Conservation (phyloP, 2,113 vertebrate genomes). For the Malaclemys terrapin region DNA sequence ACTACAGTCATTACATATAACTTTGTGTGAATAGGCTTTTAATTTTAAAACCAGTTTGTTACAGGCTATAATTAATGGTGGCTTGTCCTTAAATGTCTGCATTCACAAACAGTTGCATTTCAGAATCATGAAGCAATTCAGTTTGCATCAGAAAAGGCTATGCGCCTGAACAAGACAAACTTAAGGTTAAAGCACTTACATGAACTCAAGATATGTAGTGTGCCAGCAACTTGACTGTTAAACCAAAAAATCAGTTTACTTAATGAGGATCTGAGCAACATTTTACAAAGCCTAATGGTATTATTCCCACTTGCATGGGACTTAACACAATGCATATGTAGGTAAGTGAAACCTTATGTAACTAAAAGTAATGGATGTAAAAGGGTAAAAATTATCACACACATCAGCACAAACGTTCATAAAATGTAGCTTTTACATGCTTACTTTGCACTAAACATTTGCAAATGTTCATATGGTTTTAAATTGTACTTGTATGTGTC, state of each 20-base stretch:
- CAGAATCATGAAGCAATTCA: constrained; percentile 70
- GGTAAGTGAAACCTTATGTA: constrained; percentile 80
- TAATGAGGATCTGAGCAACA: constrained; percentile 67
- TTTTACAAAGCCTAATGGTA: constrained; percentile 74
- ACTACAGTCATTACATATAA: constrained; percentile 91
- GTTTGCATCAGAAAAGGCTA: constrained; percentile 65
- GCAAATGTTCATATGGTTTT: constrained; percentile 78
- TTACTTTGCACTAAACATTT: constrained; percentile 82
- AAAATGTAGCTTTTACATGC: constrained; percentile 78
- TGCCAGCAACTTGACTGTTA: constrained; percentile 79
- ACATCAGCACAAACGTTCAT: constrained; percentile 79
- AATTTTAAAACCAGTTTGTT: constrained; percentile 78
- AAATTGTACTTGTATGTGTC: constrained; percentile 80
- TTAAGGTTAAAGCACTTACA: constrained; percentile 64
- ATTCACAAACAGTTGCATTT: constrained; percentile 51
- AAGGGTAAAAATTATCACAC: constrained; percentile 74
- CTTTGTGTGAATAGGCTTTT: constrained; percentile 85
- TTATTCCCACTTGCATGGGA: constrained; percentile 74
- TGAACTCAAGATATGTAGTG: constrained; percentile 60
- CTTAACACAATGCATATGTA: constrained; percentile 74
- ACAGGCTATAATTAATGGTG: constrained; percentile 74
- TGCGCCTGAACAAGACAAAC: constrained; percentile 53
- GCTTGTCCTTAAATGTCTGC: constrained; percentile 58
- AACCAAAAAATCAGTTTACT: constrained; percentile 75
- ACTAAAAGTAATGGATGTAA: constrained; percentile 73